phyloP scores from a whole-genome alignment of 2,797 vertebrate species.

The Myoxocephalus aenaeus region DNA sequence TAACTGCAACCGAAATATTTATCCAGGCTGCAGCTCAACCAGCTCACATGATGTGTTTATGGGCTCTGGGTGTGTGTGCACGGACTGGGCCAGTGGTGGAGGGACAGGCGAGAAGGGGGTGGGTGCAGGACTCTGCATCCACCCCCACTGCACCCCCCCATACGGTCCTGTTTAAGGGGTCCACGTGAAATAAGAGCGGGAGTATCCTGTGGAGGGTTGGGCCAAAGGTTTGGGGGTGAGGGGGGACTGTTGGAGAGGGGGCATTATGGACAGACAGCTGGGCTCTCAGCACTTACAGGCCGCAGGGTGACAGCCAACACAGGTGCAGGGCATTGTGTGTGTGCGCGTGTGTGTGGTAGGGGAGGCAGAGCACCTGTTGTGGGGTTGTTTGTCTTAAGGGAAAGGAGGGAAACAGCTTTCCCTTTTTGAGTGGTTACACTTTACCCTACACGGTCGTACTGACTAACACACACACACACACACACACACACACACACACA shows the following conservation, averaged over 20 bases:
- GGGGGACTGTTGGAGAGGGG: conserved; percentile 54
- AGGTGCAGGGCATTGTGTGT: conserved; percentile 74
- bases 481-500: not conserved
- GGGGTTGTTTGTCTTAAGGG: conserved; percentile 51
- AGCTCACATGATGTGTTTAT: conserved; percentile 82
- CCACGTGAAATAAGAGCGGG: conserved; percentile 59
- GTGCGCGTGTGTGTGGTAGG: conserved; percentile 39
- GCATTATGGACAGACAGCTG: conserved; percentile 79
- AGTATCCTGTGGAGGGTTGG: conserved; percentile 49
- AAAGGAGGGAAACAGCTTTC: conserved; percentile 34
- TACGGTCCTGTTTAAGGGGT: conserved; percentile 40
- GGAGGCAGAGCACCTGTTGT: conserved; percentile 64
- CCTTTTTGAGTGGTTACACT: conserved; percentile 32
- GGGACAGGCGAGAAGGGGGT: not conserved
- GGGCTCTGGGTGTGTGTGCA: conserved; percentile 69
- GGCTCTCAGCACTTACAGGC: conserved; percentile 71
- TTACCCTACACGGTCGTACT: conserved; percentile 8
- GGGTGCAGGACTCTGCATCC: conserved; percentile 26
- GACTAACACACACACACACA: not conserved
- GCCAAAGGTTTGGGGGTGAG: conserved; percentile 25
- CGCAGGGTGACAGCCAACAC: conserved; percentile 72
- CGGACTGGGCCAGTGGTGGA: conserved; percentile 35
- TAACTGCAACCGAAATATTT: conserved; percentile 88
- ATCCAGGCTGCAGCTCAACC: conserved; percentile 77
- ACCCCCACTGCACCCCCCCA: not conserved